Base-by-base conservation (phyloP, 2,797 vertebrate genomes). In the Centroberyx gerrardi region DNA sequence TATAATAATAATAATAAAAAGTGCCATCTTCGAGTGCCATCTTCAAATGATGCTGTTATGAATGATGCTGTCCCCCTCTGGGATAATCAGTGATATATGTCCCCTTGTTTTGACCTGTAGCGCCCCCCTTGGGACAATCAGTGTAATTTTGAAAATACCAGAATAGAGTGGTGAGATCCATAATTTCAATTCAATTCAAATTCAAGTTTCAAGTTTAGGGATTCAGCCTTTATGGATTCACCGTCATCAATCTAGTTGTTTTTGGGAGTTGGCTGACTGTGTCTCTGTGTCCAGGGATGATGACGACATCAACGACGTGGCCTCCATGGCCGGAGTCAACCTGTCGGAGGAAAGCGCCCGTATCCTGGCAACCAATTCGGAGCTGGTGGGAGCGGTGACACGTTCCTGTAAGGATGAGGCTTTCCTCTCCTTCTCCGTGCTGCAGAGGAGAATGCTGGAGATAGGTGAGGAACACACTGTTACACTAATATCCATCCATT, bases 291-390 rank as follows among this genome's bases (percentile, higher is more conserved):
- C 18, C 91, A 99, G 98, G 94, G 98, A 99, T 46, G 97, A 99
- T 0, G 98, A 99, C 1, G 98, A 99, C 91, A 97, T 99, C 86
- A 99, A 99, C 0, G 98, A 99, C 1, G 98, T 99, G 76, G 97
- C 98, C 1, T 99, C 98, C 1, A 99, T 99, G 98, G 98, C 98
- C 0, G 98, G 98, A 58, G 98, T 99, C 29, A 99, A 98, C 92
- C 92, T 99, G 5, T 97, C 97, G 0, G 98, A 99, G 87, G 98
- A 99, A 91, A 99, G 96, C 1, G 97, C 97, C 1, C 96, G 98
- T 27, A 99, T 99, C 92, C 87, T 99, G 74, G 97, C 98, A 68
- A 99, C 97, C 40, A 99, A 97, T 90, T 99, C 98, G 0, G 96
- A 97, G 65, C 74, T 99, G 15, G 97, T 99, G 63, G 98, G 98